Base-by-base conservation (phyloP, 2,797 vertebrate genomes). In the Lophius americanus region DNA sequence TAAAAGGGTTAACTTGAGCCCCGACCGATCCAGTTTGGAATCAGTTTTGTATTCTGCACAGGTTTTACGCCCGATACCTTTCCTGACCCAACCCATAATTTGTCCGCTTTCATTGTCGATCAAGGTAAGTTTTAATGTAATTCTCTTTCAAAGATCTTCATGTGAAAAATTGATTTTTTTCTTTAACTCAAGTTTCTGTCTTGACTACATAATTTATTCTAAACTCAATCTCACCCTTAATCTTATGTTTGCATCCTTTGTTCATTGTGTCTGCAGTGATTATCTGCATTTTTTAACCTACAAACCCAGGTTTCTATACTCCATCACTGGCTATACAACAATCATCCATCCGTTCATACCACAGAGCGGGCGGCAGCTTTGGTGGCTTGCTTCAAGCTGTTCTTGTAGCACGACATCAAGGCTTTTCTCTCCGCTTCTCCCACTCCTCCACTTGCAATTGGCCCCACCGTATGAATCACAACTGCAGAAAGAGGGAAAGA, bases 401-500 rank as follows among this genome's bases (percentile, higher is more conserved):
- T 94, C 73, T 60, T 85, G 90, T 97, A 97, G 89, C 96, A 96
- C 50, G 87, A 93, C 79, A 87, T 90, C 73, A 97, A 92, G 7
- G 93, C 92, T 0, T 76, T 80, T 51, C 79, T 89, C 81, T 96
- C 92, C 53, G 51, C 70, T 50, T 92, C 85, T 14, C 90, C 90
- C 9, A 95, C 95, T 33, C 88, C 68, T n/a, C 91, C 94, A 43
- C 90, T 87, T 47, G 64, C 94, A 9, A 96, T 92, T 7, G 96
- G 96, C 35, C 96, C 96, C 85, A 96, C 96, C 0, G 96, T 96
- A 88, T 97, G 96, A 85, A 96, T 95, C 77, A 97, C 94, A 65
- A 94, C 96, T 97, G 90, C 39, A 70, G 58, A 82, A 61, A 74
- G 44, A 60, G 23, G 51, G 14, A 48, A 14, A 60, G 23, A 64